Percentiles rank a stretch among this genome's conserved stretches.
These are phyloP conservation scores for Hydroisotoma schaefferi DNA, from an alignment of 2,888 invertebrate species.

Conservation along the genomic window DNA sequence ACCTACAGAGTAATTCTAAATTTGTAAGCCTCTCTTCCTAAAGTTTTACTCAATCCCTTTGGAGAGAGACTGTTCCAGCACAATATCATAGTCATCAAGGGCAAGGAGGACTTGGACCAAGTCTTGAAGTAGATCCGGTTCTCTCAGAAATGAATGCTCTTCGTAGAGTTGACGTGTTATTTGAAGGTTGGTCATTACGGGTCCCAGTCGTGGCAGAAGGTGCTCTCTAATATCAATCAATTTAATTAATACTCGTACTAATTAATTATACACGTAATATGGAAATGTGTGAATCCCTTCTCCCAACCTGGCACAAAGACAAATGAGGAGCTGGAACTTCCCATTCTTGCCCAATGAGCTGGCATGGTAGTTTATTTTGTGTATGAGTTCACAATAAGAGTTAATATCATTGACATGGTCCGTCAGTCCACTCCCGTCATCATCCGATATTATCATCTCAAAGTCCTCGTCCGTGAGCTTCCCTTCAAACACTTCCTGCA, in stretches of 20 bases:
- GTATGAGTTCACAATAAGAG: slow-evolving; percentile 82
- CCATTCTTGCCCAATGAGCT: slow-evolving; percentile 93
- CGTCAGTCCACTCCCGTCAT: slow-evolving; percentile 34
- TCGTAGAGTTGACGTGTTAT: slow-evolving; percentile 92
- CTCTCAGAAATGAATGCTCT: slow-evolving; percentile 89
- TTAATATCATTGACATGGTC: slow-evolving; percentile 72
- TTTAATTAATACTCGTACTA: no score
- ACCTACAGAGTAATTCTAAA: no score
- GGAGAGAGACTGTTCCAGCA: slow-evolving; percentile 80
- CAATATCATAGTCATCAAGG: slow-evolving; percentile 81
- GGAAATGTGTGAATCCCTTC: no score
- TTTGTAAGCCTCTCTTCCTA: no score
- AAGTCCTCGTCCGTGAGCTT: slow-evolving; percentile 54
- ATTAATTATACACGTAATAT: no score
- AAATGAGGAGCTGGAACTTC: slow-evolving; percentile 94
- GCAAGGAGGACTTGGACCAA: slow-evolving; percentile 86
- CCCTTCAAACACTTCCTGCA: slow-evolving; percentile 73
- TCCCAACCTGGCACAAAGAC: slow-evolving; percentile 57
- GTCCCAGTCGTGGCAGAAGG: slow-evolving; percentile 82
- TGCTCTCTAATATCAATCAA: slow-evolving; percentile 64
- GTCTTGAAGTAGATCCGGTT: slow-evolving; percentile 78
- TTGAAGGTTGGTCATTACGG: slow-evolving; percentile 84
- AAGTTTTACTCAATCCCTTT: slow-evolving; percentile 58
- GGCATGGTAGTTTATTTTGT: slow-evolving; percentile 80
- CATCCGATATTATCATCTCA: slow-evolving; percentile 35